A percentile compares a stretch with the other conserved stretches of the same genome.
phyloP scores from a whole-genome alignment of 2,113 vertebrate species.

The Tragelaphus buxtoni region DNA sequence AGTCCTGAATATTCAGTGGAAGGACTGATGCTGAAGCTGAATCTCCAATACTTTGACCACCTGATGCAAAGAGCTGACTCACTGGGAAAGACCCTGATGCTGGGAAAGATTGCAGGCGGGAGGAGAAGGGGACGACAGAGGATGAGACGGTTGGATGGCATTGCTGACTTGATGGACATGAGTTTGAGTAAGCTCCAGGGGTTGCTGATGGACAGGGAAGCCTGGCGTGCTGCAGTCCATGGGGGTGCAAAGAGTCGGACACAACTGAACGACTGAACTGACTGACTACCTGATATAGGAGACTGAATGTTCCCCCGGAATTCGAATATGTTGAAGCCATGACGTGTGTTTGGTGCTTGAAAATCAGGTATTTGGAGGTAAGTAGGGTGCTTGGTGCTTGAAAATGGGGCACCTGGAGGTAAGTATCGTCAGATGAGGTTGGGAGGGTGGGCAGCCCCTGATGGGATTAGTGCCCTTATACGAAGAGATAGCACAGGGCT shows the following conservation, averaged over 20 bases:
- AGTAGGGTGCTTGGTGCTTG: neutral
- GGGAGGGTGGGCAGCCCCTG: too few relatives aligned
- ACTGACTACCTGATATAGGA: neutral
- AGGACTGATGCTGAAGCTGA: neutral
- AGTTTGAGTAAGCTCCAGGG: neutral
- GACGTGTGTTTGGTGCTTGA: neutral
- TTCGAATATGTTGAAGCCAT: accelerated
- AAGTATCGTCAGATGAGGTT: too few relatives aligned
- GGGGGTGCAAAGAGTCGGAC: neutral
- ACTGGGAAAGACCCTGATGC: neutral
- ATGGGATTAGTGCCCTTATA: too few relatives aligned
- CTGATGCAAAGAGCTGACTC: neutral
- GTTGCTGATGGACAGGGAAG: neutral
- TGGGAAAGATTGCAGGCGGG: neutral
- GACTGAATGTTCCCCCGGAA: neutral
- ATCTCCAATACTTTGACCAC: neutral
- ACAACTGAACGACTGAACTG: neutral
- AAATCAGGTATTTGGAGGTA: neutral
- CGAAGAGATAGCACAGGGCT: neutral
- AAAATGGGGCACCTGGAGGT: neutral
- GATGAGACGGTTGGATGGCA: neutral
- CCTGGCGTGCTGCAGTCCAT: neutral
- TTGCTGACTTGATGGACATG: neutral
- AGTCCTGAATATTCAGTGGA: accelerated
- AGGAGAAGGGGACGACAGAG: neutral